Percentiles rank a stretch among this genome's conserved stretches.
phyloP scores from a whole-genome alignment of 2,888 invertebrate species.

The Cotesia congregata region DNA sequence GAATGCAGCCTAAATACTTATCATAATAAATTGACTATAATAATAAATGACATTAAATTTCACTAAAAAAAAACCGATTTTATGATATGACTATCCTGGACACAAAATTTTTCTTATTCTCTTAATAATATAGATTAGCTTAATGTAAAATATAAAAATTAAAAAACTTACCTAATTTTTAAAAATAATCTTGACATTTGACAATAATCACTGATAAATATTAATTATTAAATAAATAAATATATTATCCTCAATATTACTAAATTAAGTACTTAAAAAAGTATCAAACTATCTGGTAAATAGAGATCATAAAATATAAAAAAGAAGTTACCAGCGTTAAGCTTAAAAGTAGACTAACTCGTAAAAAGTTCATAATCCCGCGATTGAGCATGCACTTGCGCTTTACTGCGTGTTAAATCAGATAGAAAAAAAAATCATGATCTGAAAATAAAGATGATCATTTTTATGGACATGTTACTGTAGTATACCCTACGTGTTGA shows the following conservation, averaged over 20 bases:
- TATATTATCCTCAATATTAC: not conserved
- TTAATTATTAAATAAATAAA: too few relatives aligned
- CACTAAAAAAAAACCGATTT: too few relatives aligned
- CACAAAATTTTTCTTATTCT: too few relatives aligned
- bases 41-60: too few relatives aligned
- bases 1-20: too few relatives aligned
- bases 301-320: not conserved
- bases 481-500: not conserved
- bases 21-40: too few relatives aligned
- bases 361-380: slow-evolving; percentile 1
- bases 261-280: not conserved
- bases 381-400: slow-evolving; percentile 19
- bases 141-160: too few relatives aligned
- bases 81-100: too few relatives aligned
- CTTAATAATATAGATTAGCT: too few relatives aligned
- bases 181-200: too few relatives aligned
- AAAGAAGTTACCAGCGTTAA: not conserved
- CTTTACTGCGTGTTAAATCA: slow-evolving; percentile 24
- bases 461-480: not conserved
- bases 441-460: not conserved
- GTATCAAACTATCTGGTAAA: not conserved
- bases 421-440: not conserved
- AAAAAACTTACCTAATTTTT: too few relatives aligned
- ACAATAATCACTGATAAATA: too few relatives aligned
- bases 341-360: slow-evolving; percentile 15